These are phyloP conservation scores for Eclectus roratus DNA, from an alignment of 2,113 vertebrate species.

Conservation along the genomic window DNA sequence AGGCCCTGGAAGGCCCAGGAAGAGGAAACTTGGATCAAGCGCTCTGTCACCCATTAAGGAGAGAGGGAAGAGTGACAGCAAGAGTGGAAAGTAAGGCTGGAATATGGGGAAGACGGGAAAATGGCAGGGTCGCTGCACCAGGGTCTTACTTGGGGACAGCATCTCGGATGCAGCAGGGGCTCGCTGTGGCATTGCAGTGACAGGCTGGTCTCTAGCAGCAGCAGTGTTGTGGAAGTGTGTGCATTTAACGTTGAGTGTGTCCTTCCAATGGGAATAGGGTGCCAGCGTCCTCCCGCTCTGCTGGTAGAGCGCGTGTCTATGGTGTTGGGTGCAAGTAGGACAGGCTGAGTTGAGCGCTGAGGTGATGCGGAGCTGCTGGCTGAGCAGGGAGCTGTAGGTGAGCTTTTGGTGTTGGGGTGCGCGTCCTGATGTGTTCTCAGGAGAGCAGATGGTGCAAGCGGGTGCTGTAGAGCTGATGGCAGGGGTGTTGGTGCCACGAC, in stretches of 20 bases:
- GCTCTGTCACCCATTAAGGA: slow-evolving; percentile 81
- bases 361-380: neutral
- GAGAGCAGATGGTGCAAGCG: neutral
- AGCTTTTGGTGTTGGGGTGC: neutral
- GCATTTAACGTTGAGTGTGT: neutral
- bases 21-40: slow-evolving; percentile 88
- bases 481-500: neutral
- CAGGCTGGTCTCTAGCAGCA: neutral
- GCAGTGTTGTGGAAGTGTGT: neutral
- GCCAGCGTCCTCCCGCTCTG: neutral
- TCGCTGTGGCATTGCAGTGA: neutral
- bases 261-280: neutral
- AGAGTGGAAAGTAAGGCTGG: slow-evolving; percentile 89
- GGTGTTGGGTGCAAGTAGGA: neutral
- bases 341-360: neutral
- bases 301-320: neutral
- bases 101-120: slow-evolving; percentile 64
- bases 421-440: neutral
- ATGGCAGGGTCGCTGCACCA: slow-evolving; percentile 18
- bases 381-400: neutral
- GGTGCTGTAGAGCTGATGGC: neutral
- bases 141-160: slow-evolving; percentile 6
- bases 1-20: slow-evolving; percentile 94
- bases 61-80: slow-evolving; percentile 86
- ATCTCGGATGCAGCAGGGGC: neutral